Base-by-base conservation (phyloP, 2,113 vertebrate species). In the Orcinus orca region DNA sequence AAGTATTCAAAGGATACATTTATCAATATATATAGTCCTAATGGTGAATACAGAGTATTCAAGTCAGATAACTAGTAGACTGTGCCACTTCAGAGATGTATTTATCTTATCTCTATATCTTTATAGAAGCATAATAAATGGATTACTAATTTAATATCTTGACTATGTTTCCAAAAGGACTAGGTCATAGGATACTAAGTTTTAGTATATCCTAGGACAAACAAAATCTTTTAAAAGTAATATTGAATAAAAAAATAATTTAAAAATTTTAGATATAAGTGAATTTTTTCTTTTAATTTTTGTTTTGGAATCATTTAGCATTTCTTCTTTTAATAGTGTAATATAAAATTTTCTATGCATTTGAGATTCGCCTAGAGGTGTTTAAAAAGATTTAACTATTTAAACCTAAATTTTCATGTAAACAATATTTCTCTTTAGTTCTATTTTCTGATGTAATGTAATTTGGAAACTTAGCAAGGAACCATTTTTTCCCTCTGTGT, bases 351-450 rank as follows among this genome's bases (percentile, higher is more conserved):
- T 96, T 85, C 23, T 76, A 25, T 90, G 60, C 21, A 73, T 97
- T 90, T 79, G 60, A 83, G 13, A 93, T 62, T 95, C 36, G 77
- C 8, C 26, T 63, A 53, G 62, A 94, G 17, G 44, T 97, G 7
- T 96, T 95, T 89, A 89, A 92, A 60, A 93, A 82, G n/a, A 76
- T 96, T 97, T 93, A 63, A 92, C 81, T 93, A 91, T 91, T 94
- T 79, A 95, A 88, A 67, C 79, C 36, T 96, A 36, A 92, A 55
- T 83, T 62, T 90, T 97, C 5, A 15, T 76, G 1, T 94, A 94
- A 88, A 77, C 86, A 25, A n/a, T 93, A 87, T 71, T 95, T 88
- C n/a, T 95, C 47, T 91, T 84, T 68, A 68, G 29, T 94, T 44
- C 70, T 97, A 10, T 85, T 96, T 98, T 95, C 73, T 41, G 12